Conservation (phyloP, 2,888 invertebrate genomes). For the Drosophila meridionalis region DNA sequence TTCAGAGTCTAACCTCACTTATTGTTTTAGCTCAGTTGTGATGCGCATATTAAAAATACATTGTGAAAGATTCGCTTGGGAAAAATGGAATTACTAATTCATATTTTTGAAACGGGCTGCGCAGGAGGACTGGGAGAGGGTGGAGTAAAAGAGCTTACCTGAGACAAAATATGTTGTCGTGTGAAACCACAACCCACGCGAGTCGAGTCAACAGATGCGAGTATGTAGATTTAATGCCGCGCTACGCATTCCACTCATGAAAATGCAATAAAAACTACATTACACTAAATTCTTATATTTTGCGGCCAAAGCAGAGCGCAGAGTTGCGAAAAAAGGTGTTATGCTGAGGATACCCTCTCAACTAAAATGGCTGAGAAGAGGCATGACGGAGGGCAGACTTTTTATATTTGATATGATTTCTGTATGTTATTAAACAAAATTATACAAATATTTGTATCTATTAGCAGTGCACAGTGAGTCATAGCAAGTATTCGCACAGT, state of each 20-base stretch:
- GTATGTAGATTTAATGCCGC: conserved; percentile 50
- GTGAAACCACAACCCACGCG: conserved; percentile 3
- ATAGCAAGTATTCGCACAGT: no score
- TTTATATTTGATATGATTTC: background rate
- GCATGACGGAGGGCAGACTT: no score
- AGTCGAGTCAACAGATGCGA: conserved; percentile 10
- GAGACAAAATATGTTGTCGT: background rate
- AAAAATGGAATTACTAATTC: conserved; percentile 6
- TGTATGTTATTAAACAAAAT: no score
- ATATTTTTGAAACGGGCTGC: background rate
- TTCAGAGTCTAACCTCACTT: background rate
- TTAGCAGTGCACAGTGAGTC: no score
- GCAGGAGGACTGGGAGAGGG: background rate
- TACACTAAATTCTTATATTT: conserved; percentile 74
- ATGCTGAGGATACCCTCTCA: conserved; percentile 1
- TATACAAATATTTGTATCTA: no score
- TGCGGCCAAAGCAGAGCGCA: conserved; percentile 7
- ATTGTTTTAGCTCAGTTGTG: background rate
- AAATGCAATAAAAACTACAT: conserved; percentile 74
- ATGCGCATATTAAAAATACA: conserved; percentile 5
- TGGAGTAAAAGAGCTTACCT: conserved; percentile 4
- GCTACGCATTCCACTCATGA: conserved; percentile 67
- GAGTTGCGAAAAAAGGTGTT: conserved; percentile 13
- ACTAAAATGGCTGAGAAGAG: no score
- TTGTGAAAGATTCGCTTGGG: background rate